Evolutionary conservation across 2,888 invertebrate species (phyloP), one percentile per base, ranked within the genome.

Genomic region (Philonicus albiceps): DNA sequence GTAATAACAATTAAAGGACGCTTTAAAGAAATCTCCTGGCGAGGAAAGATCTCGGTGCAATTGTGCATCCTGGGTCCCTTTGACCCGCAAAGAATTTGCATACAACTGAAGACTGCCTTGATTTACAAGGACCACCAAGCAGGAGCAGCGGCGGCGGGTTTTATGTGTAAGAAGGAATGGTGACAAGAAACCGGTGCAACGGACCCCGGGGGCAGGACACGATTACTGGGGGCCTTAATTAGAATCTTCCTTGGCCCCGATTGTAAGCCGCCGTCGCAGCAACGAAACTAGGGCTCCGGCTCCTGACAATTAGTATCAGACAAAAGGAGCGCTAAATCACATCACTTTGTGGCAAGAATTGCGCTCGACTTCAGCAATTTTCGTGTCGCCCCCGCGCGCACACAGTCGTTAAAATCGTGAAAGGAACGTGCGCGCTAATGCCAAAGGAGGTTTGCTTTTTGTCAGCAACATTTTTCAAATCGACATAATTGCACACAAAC

Each of bases 401-500:
- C n/a, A 16, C 31, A 16, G 16, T 30, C 49, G 37, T 37, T 11
- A 11, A 74, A 37, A n/a, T 19, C 43, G 55, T 34, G 31, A 53
- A 81, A 81, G 30, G 55, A 53, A 31, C 53, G 30, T 11, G 11
- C 22, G 34, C 34, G 43, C 64, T 72, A 64, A 83, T 83, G 30
- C 31, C 84, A 84, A 84, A 84, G 73, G 40, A 27, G 8, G 8
- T 84, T 84, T 19, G 84, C 55, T 49, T 84, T 84, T 37, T 84
- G 84, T 84, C 84, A 84, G 84, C 84, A 73, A 43, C 73, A 73
- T 73, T 37, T 73, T 72, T 73, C 72, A 30, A 84, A 73, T 73
- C 73, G 84, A 84, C 84, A 84, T 84, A 84, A 84, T 84, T 84
- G 22, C 84, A 73, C 64, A 40, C 64, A 30, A 84, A 55, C 30